Conservation (phyloP, 2,888 invertebrate species). For the Drepana falcataria region DNA sequence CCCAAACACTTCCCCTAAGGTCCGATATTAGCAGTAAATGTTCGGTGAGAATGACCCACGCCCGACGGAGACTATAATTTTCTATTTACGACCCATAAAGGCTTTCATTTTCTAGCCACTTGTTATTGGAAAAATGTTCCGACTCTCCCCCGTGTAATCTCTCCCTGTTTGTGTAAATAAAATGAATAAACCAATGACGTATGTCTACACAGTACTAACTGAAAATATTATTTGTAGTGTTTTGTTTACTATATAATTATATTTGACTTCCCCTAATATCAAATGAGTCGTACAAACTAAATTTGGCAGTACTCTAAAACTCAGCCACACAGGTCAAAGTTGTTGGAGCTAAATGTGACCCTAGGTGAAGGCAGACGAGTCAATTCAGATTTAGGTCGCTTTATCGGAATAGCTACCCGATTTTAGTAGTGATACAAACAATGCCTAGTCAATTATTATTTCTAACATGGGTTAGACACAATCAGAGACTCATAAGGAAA, state of each 20-base stretch:
- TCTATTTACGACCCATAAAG: conserved; percentile 64
- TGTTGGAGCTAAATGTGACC: no score
- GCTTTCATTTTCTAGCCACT: conserved; percentile 55
- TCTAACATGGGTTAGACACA: no score
- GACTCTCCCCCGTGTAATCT: conserved; percentile 29
- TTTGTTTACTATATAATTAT: neutral
- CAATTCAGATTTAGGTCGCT: no score
- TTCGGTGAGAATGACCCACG: conserved; percentile 44
- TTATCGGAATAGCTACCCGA: no score
- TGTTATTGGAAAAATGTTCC: conserved; percentile 53
- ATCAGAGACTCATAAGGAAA: no score
- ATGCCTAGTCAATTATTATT: no score
- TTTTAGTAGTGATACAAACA: no score
- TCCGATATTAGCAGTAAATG: conserved; percentile 36
- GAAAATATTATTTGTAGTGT: conserved; percentile 1
- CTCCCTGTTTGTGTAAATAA: conserved; percentile 33
- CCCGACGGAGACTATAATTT: conserved; percentile 49
- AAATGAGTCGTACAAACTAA: neutral
- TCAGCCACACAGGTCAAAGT: no score
- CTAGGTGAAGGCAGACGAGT: no score
- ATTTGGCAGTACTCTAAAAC: no score
- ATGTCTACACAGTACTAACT: conserved; percentile 11
- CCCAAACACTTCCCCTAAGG: conserved; percentile 13
- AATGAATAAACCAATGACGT: conserved; percentile 35
- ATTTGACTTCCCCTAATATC: neutral